A percentile compares a stretch with the other conserved stretches of the same genome.
Evolutionary conservation across 2,888 invertebrate genomes (phyloP).

Genomic region (Phortica magna): DNA sequence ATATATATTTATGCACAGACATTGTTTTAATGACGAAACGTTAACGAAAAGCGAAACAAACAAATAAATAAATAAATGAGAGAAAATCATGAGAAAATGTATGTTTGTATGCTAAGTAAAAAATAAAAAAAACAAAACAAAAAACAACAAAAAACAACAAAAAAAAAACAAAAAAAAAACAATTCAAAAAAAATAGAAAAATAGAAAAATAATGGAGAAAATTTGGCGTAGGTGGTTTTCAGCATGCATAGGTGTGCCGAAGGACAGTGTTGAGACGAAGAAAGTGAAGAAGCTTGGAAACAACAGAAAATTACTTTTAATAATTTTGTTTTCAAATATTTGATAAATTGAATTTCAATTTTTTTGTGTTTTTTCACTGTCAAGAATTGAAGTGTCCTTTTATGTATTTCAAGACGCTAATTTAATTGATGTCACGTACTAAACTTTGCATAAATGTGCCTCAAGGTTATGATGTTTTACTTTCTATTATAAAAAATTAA

Average conservation of each 20-base stretch:
- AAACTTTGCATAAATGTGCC: too few relatives aligned
- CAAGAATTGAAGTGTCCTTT: too few relatives aligned
- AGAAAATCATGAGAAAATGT: background rate
- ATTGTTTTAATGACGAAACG: constrained; percentile 42
- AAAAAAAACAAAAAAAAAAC: constrained; percentile 13
- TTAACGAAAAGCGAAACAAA: constrained; percentile 14
- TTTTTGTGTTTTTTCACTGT: too few relatives aligned
- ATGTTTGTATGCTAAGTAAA: background rate
- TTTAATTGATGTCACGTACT: too few relatives aligned
- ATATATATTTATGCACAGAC: constrained; percentile 15
- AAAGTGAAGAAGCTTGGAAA: background rate
- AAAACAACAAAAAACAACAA: constrained; percentile 11
- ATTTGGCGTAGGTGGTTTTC: background rate
- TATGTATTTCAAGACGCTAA: too few relatives aligned
- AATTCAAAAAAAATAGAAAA: background rate
- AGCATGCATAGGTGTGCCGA: background rate
- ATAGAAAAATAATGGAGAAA: background rate
- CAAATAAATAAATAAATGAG: constrained; percentile 22
- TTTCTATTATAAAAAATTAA: too few relatives aligned
- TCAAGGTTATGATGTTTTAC: too few relatives aligned
- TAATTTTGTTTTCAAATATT: background rate
- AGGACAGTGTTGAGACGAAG: background rate
- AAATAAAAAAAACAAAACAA: constrained; percentile 23
- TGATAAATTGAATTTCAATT: background rate
- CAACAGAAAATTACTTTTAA: background rate